A percentile compares a stretch with the other conserved stretches of the same genome.
Evolutionary conservation across 1,140 invertebrate species (phyloP).

Genomic region (Pogonomyrmex californicus): DNA sequence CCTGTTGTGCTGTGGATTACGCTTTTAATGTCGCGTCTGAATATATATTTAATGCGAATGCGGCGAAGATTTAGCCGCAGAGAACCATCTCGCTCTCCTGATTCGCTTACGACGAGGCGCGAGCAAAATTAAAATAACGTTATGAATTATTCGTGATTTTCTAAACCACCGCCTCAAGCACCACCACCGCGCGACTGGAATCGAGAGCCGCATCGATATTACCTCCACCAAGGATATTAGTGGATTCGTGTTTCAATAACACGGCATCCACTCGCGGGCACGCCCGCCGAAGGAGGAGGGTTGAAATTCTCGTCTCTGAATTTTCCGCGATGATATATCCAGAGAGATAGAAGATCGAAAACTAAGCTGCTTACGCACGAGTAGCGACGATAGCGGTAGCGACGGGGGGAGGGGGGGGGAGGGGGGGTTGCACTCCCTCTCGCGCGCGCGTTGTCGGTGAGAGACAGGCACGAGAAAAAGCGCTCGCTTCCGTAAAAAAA

Average conservation of each 20-base stretch:
- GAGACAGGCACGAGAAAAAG: slow-evolving; percentile 47
- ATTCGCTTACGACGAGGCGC: no score
- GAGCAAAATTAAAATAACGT: background rate
- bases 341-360: slow-evolving; percentile 41
- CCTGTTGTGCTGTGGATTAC: background rate
- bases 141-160: background rate
- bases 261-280: background rate
- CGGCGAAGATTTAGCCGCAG: background rate
- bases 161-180: background rate
- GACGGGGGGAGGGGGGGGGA: background rate
- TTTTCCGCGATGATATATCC: slow-evolving; percentile 52
- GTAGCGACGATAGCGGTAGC: background rate
- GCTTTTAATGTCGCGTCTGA: background rate
- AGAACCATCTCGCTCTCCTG: background rate
- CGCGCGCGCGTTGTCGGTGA: background rate
- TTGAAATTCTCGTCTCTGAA: slow-evolving; percentile 7
- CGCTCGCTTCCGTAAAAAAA: slow-evolving; percentile 30
- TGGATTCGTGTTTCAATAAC: slow-evolving; percentile 23
- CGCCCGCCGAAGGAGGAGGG: slow-evolving; percentile 21
- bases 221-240: slow-evolving; percentile 6
- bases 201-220: background rate
- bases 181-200: background rate
- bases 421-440: background rate
- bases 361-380: slow-evolving; percentile 58
- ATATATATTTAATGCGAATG: background rate